Conservation (phyloP, 2,113 vertebrate species). For the Isichthys henryi region DNA sequence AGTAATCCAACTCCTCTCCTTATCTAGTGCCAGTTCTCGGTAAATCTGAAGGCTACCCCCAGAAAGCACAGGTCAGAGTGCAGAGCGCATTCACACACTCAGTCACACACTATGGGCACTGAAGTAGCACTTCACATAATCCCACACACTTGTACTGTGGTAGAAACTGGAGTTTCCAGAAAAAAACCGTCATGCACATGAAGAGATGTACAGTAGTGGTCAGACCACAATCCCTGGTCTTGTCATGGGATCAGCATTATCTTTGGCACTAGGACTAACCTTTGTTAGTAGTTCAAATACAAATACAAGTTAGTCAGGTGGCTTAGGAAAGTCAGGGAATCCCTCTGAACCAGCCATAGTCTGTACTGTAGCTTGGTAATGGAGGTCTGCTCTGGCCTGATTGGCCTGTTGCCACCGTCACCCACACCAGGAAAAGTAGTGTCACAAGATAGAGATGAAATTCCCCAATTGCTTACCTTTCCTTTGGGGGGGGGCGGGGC, state of each 20-base stretch:
- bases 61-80: too few species aligned
- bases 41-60: too few species aligned
- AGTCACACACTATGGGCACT: too few species aligned
- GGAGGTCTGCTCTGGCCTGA: background rate
- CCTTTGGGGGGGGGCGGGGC: too few species aligned
- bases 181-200: too few species aligned
- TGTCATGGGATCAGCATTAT: background rate
- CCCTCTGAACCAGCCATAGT: background rate
- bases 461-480: background rate
- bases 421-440: background rate
- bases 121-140: too few species aligned
- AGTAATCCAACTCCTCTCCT: too few species aligned
- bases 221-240: background rate
- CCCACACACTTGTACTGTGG: too few species aligned
- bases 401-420: background rate
- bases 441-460: background rate
- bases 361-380: background rate
- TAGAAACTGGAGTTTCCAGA: too few species aligned
- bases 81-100: too few species aligned
- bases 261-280: background rate
- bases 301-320: background rate
- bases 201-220: too few species aligned
- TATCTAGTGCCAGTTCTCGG: too few species aligned
- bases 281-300: background rate
- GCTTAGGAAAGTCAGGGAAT: background rate